Evolutionary conservation across 2,113 vertebrate species (phyloP), one percentile per base, ranked within the genome.

Genomic region (Beaufortia kweichowensis): DNA sequence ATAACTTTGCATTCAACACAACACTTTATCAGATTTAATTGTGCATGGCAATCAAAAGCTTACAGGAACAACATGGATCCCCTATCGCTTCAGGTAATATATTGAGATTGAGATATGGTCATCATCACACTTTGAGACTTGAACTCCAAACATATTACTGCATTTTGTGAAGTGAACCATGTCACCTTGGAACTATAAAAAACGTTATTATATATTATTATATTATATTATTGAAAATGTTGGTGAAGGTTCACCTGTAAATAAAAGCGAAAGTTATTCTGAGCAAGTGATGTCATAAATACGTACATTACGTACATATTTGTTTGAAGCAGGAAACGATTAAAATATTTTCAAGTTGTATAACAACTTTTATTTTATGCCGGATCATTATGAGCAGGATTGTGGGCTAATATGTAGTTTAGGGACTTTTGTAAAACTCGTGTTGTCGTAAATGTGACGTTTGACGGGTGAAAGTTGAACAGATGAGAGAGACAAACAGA

Each of bases 381-480:
- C 33, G 33, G 33, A 1, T 35, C 6, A 7, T 35, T 35, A 35
- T 35, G 33, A 35, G n/a, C n/a, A 46, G 14, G 41, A 46, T 46
- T 4, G 41, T 17, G 14, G 14, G 14, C 14, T 46, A 12, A 46
- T 14, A 46, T 46, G 41, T 46, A 3, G 33, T 9, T 35, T 35
- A 9, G 3, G 53, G 66, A 53, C 9, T 43, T 2, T 4, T 8
- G 60, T 10, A 62, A 19, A 41, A 64, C 14, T 9, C 21, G 7
- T 26, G 23, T 46, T 2, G 64, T 50, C 19, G 19, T 19, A 12
- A 39, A 46, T 63, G 29, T 84, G 82, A 85, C 82, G 80, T 80
- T 57, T 31, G 19, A 35, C 31, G 46, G 68, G 75, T 78, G 72
- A 81, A 81, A 80, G 82, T 81, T 85, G 60, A 85, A 61, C 48